These are phyloP conservation scores for Pachycephala philippinensis DNA, from an alignment of 2,113 vertebrate species.

Conservation along the genomic window DNA sequence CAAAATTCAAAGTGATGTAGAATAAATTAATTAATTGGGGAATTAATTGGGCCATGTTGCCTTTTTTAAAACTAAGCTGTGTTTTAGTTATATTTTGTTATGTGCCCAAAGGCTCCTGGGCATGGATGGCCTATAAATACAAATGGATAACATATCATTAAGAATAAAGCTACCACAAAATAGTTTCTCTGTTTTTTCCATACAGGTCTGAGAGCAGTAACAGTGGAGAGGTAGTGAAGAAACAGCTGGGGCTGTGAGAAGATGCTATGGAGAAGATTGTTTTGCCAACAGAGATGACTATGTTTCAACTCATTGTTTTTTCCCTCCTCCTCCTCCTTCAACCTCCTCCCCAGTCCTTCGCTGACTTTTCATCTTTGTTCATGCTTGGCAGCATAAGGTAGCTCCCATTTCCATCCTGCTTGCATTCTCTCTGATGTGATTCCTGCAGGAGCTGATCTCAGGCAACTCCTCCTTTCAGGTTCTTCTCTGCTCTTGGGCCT, in stretches of 20 bases:
- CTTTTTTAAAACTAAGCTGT: conserved; percentile 60
- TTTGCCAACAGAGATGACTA: not conserved
- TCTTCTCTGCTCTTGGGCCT: not conserved
- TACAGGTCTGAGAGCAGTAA: not conserved
- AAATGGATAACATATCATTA: conserved; percentile 32
- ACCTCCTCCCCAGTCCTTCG: not conserved
- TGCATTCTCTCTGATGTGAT: not conserved
- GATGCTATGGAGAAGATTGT: not conserved
- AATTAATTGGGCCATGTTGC: conserved; percentile 70
- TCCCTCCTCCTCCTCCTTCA: not conserved
- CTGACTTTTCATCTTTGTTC: conserved; percentile 7
- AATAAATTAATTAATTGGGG: conserved; percentile 72
- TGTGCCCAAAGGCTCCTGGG: conserved; percentile 42
- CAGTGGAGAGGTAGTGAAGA: not conserved
- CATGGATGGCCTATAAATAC: conserved; percentile 57
- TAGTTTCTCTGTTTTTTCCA: not conserved
- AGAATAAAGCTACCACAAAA: not conserved
- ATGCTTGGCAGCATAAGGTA: not conserved
- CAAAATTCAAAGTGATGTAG: conserved; percentile 64
- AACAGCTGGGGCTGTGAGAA: not conserved
- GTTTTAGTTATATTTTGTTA: conserved; percentile 66
- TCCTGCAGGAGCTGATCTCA: conserved; percentile 3
- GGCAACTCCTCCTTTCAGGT: not conserved
- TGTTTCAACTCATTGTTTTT: not conserved
- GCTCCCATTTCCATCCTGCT: not conserved